Evolutionary conservation across 2,113 vertebrate species (phyloP).

Genomic region (Todiramphus chloris): DNA sequence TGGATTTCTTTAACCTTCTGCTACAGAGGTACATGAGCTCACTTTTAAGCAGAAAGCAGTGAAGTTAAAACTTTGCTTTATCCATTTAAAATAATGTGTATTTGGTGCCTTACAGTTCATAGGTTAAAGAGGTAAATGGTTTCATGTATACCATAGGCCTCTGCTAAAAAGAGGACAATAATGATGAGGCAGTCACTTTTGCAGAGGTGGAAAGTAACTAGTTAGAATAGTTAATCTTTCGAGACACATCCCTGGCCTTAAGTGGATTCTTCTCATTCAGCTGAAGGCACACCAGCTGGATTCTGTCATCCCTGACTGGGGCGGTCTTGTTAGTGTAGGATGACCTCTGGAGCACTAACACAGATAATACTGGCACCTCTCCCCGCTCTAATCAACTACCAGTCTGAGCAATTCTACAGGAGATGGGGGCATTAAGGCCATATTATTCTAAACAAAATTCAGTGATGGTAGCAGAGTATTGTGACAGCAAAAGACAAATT

Average conservation of each 20-base stretch:
- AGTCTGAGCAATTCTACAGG: slow-evolving; percentile 83
- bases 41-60: background rate
- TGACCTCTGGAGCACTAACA: slow-evolving; percentile 90
- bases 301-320: slow-evolving; percentile 86
- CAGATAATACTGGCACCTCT: slow-evolving; percentile 99
- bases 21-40: background rate
- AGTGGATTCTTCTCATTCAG: slow-evolving; percentile 74
- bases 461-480: slow-evolving; percentile 78
- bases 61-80: background rate
- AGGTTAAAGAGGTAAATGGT: slow-evolving; percentile 80
- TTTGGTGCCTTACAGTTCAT: slow-evolving; percentile 52
- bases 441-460: slow-evolving; percentile 86
- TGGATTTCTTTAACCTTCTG: background rate
- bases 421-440: slow-evolving; percentile 81
- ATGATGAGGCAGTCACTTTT: slow-evolving; percentile 62
- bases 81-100: slow-evolving; percentile 23
- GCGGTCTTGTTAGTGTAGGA: slow-evolving; percentile 91
- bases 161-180: slow-evolving; percentile 49
- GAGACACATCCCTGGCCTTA: slow-evolving; percentile 70
- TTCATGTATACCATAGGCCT: slow-evolving; percentile 51
- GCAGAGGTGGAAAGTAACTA: slow-evolving; percentile 66
- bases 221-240: slow-evolving; percentile 70
- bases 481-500: slow-evolving; percentile 79
- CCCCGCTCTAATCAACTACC: slow-evolving; percentile 85
- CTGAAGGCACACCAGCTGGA: slow-evolving; percentile 83